Percentiles rank a stretch among this genome's conserved stretches.
These are phyloP conservation scores for Rhinoraja longicauda DNA, from an alignment of 2,797 vertebrate species.

Conservation along the genomic window DNA sequence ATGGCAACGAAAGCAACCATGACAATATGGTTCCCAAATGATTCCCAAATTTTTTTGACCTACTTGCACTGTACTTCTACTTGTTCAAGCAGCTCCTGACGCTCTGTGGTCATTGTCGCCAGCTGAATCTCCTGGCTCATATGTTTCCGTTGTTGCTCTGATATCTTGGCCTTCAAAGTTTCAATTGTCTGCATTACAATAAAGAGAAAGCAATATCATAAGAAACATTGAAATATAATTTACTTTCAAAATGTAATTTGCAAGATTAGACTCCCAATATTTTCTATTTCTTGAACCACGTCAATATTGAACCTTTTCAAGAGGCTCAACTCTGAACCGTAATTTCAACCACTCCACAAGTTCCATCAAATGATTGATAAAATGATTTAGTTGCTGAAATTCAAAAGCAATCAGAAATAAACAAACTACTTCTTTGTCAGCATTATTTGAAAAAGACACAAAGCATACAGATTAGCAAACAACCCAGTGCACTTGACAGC, in stretches of 20 bases:
- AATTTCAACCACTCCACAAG: background rate
- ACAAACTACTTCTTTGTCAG: background rate
- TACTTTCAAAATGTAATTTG: background rate
- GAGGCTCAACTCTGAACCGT: background rate
- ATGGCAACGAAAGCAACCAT: conserved; percentile 45
- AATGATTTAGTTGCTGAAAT: background rate
- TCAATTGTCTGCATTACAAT: conserved; percentile 54
- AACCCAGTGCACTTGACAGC: background rate
- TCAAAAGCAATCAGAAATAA: background rate
- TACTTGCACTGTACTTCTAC: conserved; percentile 75
- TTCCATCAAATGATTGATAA: background rate
- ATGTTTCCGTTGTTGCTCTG: conserved; percentile 59
- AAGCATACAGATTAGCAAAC: background rate
- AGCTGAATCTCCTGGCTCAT: conserved; percentile 65
- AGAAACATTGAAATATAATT: background rate
- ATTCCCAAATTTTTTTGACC: conserved; percentile 44
- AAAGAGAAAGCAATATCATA: background rate
- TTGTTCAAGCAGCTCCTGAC: conserved; percentile 67
- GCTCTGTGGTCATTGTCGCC: conserved; percentile 58
- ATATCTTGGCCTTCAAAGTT: conserved; percentile 56
- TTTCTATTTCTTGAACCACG: background rate
- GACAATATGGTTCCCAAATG: conserved; percentile 40
- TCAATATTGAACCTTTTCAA: background rate
- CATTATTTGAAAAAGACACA: background rate
- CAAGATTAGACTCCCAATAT: background rate